A percentile compares a stretch with the other conserved stretches of the same genome.
These are phyloP conservation scores for Helostoma temminkii DNA, from an alignment of 2,797 vertebrate genomes.

Conservation along the genomic window DNA sequence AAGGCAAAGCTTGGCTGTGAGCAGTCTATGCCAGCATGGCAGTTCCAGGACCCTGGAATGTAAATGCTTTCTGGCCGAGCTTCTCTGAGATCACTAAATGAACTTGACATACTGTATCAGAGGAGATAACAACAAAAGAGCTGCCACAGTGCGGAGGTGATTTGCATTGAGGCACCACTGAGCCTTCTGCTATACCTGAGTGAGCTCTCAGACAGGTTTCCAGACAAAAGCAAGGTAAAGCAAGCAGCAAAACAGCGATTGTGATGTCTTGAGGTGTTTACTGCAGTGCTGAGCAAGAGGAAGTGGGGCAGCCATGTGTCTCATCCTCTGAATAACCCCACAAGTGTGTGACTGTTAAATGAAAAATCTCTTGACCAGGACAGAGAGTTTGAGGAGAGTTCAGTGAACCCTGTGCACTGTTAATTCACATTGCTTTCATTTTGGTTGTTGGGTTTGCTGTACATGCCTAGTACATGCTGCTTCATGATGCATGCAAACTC, in stretches of 20 bases:
- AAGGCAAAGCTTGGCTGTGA: slow-evolving; percentile 45
- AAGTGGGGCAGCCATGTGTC: slow-evolving; percentile 20
- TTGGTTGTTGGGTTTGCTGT: neutral
- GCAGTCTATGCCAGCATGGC: slow-evolving; percentile 34
- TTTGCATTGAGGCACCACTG: slow-evolving; percentile 71
- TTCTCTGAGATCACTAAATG: slow-evolving; percentile 64
- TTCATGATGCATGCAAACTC: too few relatives aligned
- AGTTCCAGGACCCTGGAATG: slow-evolving; percentile 48
- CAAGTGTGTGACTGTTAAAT: slow-evolving; percentile 36
- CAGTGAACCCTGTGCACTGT: slow-evolving; percentile 27
- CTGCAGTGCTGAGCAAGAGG: slow-evolving; percentile 49
- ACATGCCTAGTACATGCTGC: too few relatives aligned
- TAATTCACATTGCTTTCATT: slow-evolving; percentile 22
- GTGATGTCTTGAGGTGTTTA: slow-evolving; percentile 70
- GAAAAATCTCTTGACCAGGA: slow-evolving; percentile 55
- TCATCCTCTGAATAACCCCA: slow-evolving; percentile 36
- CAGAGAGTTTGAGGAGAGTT: slow-evolving; percentile 27
- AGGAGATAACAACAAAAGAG: slow-evolving; percentile 78
- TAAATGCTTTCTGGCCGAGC: slow-evolving; percentile 50
- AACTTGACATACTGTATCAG: slow-evolving; percentile 75
- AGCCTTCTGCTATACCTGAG: slow-evolving; percentile 71
- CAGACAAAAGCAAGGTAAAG: slow-evolving; percentile 66
- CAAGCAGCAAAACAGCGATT: slow-evolving; percentile 54
- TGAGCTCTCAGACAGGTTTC: slow-evolving; percentile 70
- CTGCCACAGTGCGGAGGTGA: slow-evolving; percentile 70